Conservation (phyloP, 2,113 vertebrate species). For the Tor tambroides region DNA sequence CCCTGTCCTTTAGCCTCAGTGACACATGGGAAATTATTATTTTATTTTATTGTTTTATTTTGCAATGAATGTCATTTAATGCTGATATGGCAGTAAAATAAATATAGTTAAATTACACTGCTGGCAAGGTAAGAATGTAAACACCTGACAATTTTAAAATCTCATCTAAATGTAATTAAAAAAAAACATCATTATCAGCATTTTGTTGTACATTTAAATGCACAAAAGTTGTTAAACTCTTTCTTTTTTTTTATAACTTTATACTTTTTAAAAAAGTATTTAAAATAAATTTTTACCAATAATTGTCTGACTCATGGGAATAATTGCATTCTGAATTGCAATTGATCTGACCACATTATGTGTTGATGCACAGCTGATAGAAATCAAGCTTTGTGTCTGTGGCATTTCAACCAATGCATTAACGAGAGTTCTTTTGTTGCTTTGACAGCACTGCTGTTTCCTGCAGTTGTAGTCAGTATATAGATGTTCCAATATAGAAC, state of each 20-base stretch:
- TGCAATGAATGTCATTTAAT: not conserved
- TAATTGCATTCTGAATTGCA: not conserved
- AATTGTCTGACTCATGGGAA: no score
- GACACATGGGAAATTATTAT: not conserved
- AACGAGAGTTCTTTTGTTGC: not conserved
- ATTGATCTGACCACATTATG: not conserved
- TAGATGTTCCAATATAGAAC: not conserved
- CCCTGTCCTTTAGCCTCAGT: not conserved
- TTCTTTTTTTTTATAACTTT: no score
- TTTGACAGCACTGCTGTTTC: not conserved
- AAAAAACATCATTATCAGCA: no score
- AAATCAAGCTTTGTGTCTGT: not conserved
- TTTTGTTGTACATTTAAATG: no score
- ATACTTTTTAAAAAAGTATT: no score
- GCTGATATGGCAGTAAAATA: not conserved
- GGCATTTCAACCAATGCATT: not conserved
- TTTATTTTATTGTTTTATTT: not conserved
- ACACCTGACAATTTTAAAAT: not conserved
- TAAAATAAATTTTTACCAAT: not conserved
- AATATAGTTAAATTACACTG: not conserved
- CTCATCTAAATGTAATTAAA: not conserved
- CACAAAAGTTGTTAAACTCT: no score
- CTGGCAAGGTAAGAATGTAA: not conserved
- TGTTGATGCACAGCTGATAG: not conserved
- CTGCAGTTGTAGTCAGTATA: not conserved